Conservation (phyloP, 37 sponge, comb jelly and placozoan species). For the Dysidea cf. avara region DNA sequence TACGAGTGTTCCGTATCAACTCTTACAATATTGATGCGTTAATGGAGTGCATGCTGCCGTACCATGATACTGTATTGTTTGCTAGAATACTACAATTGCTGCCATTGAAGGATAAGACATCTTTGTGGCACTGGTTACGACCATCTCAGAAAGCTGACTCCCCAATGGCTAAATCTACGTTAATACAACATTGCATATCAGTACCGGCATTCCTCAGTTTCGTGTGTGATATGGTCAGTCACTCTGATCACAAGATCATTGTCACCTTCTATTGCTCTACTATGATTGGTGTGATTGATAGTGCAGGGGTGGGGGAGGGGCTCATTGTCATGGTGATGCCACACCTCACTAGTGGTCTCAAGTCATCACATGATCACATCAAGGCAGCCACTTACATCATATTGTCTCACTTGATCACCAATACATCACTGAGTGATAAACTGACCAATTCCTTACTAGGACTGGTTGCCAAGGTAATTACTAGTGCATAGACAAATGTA, state of each 20-base stretch:
- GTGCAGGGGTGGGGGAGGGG: constrained; percentile 43
- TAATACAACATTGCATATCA: constrained; percentile 74
- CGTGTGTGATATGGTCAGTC: constrained; percentile 62
- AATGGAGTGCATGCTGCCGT: constrained; percentile 89
- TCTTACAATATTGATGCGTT: constrained; percentile 68
- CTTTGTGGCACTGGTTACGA: constrained; percentile 86
- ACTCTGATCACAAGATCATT: constrained; percentile 32
- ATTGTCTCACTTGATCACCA: constrained; percentile 38
- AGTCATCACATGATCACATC: constrained; percentile 54
- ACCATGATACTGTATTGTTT: constrained; percentile 88
- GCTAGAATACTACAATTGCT: constrained; percentile 83
- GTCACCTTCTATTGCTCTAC: constrained; percentile 57
- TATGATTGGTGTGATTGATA: constrained; percentile 47
- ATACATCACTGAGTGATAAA: constrained; percentile 29
- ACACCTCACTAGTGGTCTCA: constrained; percentile 66
- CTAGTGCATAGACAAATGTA: too few relatives aligned
- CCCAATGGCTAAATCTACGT: constrained; percentile 69
- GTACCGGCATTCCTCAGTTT: constrained; percentile 65
- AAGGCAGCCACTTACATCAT: constrained; percentile 60
- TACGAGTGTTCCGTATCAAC: constrained; percentile 72
- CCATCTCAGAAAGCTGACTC: constrained; percentile 61
- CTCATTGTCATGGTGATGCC: constrained; percentile 53
- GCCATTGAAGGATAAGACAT: constrained; percentile 55
- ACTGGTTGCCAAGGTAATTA: constrained; percentile 66
- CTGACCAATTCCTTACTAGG: constrained; percentile 49